Base-by-base conservation (phyloP, 2,113 vertebrate genomes). In the Microcebus lehilahytsara region DNA sequence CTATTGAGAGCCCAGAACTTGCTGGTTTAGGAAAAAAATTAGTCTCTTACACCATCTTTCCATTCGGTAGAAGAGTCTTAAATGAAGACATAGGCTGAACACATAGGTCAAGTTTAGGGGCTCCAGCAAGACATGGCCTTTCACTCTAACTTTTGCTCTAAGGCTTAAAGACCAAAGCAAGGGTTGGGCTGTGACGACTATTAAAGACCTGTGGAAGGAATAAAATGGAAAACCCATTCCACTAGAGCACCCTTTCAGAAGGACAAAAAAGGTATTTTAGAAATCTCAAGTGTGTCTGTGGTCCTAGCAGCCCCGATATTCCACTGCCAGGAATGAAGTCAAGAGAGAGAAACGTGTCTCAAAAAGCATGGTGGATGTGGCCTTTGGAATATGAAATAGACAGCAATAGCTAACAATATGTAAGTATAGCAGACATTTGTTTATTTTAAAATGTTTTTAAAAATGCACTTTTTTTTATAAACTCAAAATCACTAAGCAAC, bases 381-480 rank as follows among this genome's bases (percentile, higher is more conserved):
- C 40, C 95, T 92, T 80, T 77, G 34, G 75, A 88, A 72, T 94
- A 60, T 56, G 60, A 95, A 94, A 62, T 37, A 32, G 53, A 85
- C 34, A 84, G 51, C 20, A 49, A n/a, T 79, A 9, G 37, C 89
- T 85, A 42, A 64, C 51, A 78, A 32, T 53, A 72, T 78, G 32
- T 20, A 81, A 91, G 46, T 51, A 71, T 9, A 56, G 69, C 32
- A 75, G 58, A 86, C 40, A 23, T 58, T 77, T 75, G 23, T 86
- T 87, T 17, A 87, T 51, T 83, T 87, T 64, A 75, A 92, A 87
- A 46, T 13, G 88, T 69, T 17, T 81, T 66, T n/a, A 64, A 75
- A 83, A 64, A 51, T 56, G 32, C 53, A n/a, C 17, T 77, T 84
- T 17, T n/a, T 81, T 94, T 95, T 42, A 93, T 66, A 53, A 78